Base-by-base conservation (phyloP, 2,797 vertebrate genomes). In the Typhlichthys eigenmanni region DNA sequence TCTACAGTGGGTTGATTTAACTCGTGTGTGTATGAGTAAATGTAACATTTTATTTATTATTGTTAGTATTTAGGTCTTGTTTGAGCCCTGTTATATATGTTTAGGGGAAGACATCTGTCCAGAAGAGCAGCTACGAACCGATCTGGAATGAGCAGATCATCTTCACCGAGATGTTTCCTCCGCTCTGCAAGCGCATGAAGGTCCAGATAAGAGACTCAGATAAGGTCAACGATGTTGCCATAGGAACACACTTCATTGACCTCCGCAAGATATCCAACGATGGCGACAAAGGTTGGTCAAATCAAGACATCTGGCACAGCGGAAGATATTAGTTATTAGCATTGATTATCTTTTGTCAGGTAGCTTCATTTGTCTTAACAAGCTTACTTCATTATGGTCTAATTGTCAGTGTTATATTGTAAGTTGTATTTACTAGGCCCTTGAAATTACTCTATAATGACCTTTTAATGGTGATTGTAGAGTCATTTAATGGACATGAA, bases 161-260 rank as follows among this genome's bases (percentile, higher is more conserved):
- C 71, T 98, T 98, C 80, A 98, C 97, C 0, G 97, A 99, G 83
- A 94, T 98, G 73, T 99, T 99, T 69, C 97, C 97, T 2, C 97
- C 97, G 0, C 90, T 99, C 69, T 99, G 97, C 88, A 96, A 95
- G 55, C 88, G 97, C 64, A 90, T 99, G 75, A 99, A 98, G 80
- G 68, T 99, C 71, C 97, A 99, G 87, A 96, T 99, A 76, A 93
- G 96, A 2, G 97, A 99, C 80, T 96, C 96, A 0, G 97, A 99
- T 85, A 99, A 99, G 83, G 97, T 98, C 84, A 99, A 98, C 0
- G 96, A 99, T 0, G 93, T 98, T 65, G 96, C 97, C 78, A 95
- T 99, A 0, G 97, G 97, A 65, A 98, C 96, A 11, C 96, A 99
- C 59, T 98, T 98, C 83, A 94, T 99, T 1, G 97, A 99, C 69